phyloP scores from a whole-genome alignment of 35 echinoderm and acorn worm genomes.

The Apostichopus californicus region DNA sequence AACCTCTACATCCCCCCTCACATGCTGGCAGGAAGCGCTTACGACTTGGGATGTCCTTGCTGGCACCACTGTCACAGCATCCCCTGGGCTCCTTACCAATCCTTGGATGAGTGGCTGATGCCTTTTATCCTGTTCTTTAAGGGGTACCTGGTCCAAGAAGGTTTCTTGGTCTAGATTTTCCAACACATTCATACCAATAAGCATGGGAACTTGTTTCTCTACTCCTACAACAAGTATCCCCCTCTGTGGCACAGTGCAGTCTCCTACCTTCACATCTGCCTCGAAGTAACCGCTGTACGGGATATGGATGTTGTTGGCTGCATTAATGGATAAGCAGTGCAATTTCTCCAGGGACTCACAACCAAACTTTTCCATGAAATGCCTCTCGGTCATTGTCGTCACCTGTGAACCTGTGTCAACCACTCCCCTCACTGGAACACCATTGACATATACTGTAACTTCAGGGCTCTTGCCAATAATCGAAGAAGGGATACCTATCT shows the following conservation, averaged over 20 bases:
- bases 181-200: constrained; percentile 19
- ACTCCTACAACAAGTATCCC: not conserved
- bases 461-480: not conserved
- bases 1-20: not conserved
- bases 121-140: not conserved
- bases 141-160: not conserved
- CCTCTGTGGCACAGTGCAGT: not conserved
- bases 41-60: not conserved
- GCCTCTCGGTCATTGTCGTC: constrained; percentile 31
- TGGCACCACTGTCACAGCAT: not conserved
- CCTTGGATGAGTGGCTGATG: not conserved
- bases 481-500: too few relatives aligned
- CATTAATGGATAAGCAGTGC: constrained; percentile 4
- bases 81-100: not conserved
- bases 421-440: not conserved
- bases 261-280: not conserved
- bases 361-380: not conserved
- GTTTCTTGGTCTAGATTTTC: not conserved
- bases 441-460: not conserved
- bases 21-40: not conserved
- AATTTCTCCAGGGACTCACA: not conserved
- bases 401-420: constrained; percentile 48
- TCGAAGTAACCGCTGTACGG: constrained; percentile 40
- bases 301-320: not conserved
- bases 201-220: not conserved